Conservation (phyloP, 2,797 vertebrate species). For the Alouatta caraya region DNA sequence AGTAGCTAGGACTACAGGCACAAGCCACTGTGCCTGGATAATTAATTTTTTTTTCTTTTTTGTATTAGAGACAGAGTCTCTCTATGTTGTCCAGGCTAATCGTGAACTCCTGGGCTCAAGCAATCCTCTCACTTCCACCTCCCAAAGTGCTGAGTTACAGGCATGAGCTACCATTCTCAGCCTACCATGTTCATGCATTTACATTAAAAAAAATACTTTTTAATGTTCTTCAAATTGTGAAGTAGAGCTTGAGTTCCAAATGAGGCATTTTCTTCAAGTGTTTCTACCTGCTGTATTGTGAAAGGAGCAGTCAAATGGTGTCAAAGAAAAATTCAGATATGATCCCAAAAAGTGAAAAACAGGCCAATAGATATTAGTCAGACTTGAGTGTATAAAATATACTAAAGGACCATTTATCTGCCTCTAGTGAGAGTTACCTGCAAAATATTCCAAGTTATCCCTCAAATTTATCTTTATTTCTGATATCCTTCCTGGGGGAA, state of each 20-base stretch:
- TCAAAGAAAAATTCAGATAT: not conserved
- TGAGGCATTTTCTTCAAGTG: not conserved
- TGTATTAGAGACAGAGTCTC: no score
- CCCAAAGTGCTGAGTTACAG: no score
- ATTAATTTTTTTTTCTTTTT: no score
- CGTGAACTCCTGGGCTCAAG: no score
- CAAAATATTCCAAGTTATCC: not conserved
- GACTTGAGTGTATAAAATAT: conserved; percentile 3
- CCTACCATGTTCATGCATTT: not conserved
- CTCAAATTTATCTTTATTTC: not conserved
- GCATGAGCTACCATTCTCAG: no score
- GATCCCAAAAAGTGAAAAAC: not conserved
- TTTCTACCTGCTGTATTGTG: not conserved
- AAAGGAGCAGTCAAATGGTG: not conserved
- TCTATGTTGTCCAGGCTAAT: no score
- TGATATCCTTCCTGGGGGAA: not conserved
- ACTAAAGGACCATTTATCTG: not conserved
- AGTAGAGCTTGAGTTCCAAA: not conserved
- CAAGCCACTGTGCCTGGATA: no score
- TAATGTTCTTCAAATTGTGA: not conserved
- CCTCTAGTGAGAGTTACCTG: not conserved
- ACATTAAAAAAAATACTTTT: not conserved
- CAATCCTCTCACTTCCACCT: no score
- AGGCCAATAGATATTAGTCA: not conserved
- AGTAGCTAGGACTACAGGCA: no score